Base-by-base conservation (phyloP, 1,140 invertebrate genomes). In the Dreissena rostriformis region DNA sequence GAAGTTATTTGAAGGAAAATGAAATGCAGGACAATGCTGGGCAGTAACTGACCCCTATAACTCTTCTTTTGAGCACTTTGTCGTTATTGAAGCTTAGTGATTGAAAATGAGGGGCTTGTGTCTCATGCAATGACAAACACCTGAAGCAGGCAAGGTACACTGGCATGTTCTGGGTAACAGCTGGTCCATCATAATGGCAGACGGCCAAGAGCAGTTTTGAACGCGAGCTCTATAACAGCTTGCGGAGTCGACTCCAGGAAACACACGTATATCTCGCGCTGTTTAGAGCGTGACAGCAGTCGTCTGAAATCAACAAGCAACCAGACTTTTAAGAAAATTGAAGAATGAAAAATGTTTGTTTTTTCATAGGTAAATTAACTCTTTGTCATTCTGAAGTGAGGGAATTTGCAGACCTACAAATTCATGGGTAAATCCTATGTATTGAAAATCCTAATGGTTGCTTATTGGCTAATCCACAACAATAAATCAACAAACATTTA, bases 221-320 rank as follows among this genome's bases (percentile, higher is more conserved):
- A 94, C 52, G 93, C 93, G 55, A 94, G 84, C 80, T 94, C 94
- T 7, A 94, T 87, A 8, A 93, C 55, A 76, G 91, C 92, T 78
- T 94, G 93, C 26, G 90, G 91, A n/a, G 91, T 88, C 8, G 91
- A 91, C 55, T 94, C 93, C 84, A 92, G 91, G 75, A 92, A 94
- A 82, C 93, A 94, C 1, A 94, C 91, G 76, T 92, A 94, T 11
- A 93, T 78, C 81, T 94, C 93, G 67, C 89, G 90, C 12, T 88
- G 24, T 39, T 55, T 63, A 29, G 81, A 76, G 19, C 81, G 63
- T 12, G 81, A 83, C 24, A 83, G 65, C 51, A 71, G 74, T n/a
- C 81, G 61, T 17, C 81, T 83, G 73, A 66, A 76, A 70, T 24
- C 29, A 15, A 61, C 39, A 39, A 39, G 8, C 39, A 39, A 8